Percentiles rank a stretch among this genome's conserved stretches.
Conservation (phyloP, 2,888 invertebrate species). For the Phyllotreta striolata region DNA sequence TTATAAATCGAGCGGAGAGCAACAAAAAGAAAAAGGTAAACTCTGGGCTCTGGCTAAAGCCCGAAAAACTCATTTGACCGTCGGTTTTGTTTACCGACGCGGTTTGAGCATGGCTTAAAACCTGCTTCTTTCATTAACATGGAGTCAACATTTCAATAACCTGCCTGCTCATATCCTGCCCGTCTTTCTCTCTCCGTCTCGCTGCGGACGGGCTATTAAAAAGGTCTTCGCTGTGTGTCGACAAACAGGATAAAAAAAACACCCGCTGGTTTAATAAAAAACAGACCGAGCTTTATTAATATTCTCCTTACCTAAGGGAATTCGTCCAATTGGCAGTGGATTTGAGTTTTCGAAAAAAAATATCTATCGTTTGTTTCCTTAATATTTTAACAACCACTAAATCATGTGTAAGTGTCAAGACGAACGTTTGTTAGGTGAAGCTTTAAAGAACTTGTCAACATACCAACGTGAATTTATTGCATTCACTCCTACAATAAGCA, state of each 20-base stretch:
- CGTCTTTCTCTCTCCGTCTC: constrained; percentile 16
- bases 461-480: constrained; percentile 21
- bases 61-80: constrained; percentile 60
- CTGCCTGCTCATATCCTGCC: neutral
- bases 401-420: constrained; percentile 7
- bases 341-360: no score
- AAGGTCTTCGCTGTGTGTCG: constrained; percentile 39
- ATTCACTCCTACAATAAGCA: constrained; percentile 17
- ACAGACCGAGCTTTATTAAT: no score
- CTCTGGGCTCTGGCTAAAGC: constrained; percentile 35
- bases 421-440: constrained; percentile 5
- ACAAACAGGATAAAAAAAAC: no score
- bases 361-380: no score
- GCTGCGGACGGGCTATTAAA: constrained; percentile 41
- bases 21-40: no score
- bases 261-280: no score
- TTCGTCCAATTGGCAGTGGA: no score
- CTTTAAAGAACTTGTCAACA: constrained; percentile 6
- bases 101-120: constrained; percentile 54
- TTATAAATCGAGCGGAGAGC: no score
- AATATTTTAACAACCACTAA: neutral
- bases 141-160: constrained; percentile 9
- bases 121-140: constrained; percentile 61
- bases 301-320: no score
- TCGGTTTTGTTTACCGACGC: constrained; percentile 55